Conservation (phyloP, 1,140 invertebrate genomes). For the Tetragonula clypearis region DNA sequence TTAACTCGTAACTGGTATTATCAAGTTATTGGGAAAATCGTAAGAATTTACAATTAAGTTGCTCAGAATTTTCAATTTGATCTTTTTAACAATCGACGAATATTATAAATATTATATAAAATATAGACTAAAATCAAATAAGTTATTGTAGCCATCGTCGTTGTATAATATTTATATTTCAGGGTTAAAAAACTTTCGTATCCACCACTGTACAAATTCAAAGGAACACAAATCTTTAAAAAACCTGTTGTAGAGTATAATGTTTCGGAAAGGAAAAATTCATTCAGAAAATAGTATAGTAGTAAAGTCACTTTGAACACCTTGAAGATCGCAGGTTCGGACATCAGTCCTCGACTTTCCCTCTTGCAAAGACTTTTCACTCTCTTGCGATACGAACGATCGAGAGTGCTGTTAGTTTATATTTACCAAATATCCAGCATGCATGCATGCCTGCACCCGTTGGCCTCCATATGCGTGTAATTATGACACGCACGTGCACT, state of each 20-base stretch:
- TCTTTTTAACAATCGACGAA: no score
- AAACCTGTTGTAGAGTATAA: not conserved
- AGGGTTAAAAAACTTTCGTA: no score
- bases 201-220: no score
- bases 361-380: not conserved
- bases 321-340: not conserved
- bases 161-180: no score
- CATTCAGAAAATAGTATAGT: not conserved
- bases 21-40: no score
- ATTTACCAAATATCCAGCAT: not conserved
- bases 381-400: not conserved
- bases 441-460: not conserved
- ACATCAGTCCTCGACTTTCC: not conserved
- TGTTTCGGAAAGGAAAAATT: not conserved
- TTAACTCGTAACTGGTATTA: no score
- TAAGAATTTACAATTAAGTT: no score
- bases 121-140: no score
- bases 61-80: no score
- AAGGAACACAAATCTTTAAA: no score
- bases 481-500: constrained; percentile 63
- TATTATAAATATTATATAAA: no score
- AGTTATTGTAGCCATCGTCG: no score
- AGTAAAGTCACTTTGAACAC: not conserved
- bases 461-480: constrained; percentile 47
- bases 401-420: not conserved